A percentile compares a stretch with the other conserved stretches of the same genome.
phyloP scores from a whole-genome alignment of 1,140 invertebrate genomes.

The Drosophila rufa region DNA sequence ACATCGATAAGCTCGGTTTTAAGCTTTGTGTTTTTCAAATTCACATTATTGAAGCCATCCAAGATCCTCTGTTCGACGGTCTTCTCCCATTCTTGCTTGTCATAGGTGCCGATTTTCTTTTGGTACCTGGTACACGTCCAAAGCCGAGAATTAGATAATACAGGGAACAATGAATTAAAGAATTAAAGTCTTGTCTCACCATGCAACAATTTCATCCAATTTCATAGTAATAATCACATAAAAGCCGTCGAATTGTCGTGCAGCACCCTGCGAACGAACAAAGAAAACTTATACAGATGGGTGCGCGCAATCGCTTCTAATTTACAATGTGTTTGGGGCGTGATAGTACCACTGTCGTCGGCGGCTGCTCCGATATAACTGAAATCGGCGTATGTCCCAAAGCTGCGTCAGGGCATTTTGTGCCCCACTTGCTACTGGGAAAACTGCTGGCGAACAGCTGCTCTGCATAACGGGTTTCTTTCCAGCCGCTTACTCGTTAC shows the following conservation, averaged over 20 bases:
- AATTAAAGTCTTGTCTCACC: constrained; percentile 53
- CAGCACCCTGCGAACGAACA: constrained; percentile 47
- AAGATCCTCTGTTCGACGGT: constrained; percentile 95
- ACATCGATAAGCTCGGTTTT: constrained; percentile 98
- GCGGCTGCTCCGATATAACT: constrained; percentile 19
- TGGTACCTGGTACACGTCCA: constrained; percentile 89
- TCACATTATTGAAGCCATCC: constrained; percentile 93
- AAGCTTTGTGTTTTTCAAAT: constrained; percentile 94
- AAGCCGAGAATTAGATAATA: constrained; percentile 3
- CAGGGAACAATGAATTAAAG: not conserved
- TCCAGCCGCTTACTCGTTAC: constrained; percentile 18
- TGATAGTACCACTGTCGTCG: constrained; percentile 13
- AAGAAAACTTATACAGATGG: constrained; percentile 10
- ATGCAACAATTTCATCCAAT: constrained; percentile 85
- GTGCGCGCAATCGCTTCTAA: not conserved
- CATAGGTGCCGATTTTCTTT: constrained; percentile 97
- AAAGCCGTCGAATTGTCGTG: constrained; percentile 57
- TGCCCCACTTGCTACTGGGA: constrained; percentile 18
- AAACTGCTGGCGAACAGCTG: constrained; percentile 24
- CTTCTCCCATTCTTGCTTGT: constrained; percentile 98
- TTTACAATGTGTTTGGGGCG: constrained; percentile 21
- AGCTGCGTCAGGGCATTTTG: constrained; percentile 6
- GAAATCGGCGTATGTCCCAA: not conserved
- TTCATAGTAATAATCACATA: constrained; percentile 84
- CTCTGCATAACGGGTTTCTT: constrained; percentile 48